phyloP scores from a whole-genome alignment of 2,113 vertebrate species.

The zebrafish (Danio rerio) region GRCz12tu NC_133178.1:35468501-35469000 shows the following conservation, averaged over 20 bases:
- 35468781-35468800: neutral
- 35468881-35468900: neutral
- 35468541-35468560: neutral
- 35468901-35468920: neutral
- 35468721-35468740: constrained; percentile 46
- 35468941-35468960: neutral
- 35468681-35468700: neutral
- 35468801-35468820: neutral
- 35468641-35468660: neutral
- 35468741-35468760: constrained; percentile 18
- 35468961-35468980: neutral
- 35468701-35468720: neutral
- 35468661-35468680: neutral
- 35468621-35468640: neutral
- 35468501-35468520: neutral
- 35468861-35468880: neutral
- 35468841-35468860: neutral
- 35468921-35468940: constrained; percentile 2
- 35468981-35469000: neutral
- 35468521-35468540: neutral
- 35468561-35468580: neutral
- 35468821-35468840: neutral
- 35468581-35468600: neutral
- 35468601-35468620: neutral
- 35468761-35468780: constrained; percentile 11